Base-by-base conservation (phyloP, 2,113 vertebrate genomes). In the Hydropotes inermis region DNA sequence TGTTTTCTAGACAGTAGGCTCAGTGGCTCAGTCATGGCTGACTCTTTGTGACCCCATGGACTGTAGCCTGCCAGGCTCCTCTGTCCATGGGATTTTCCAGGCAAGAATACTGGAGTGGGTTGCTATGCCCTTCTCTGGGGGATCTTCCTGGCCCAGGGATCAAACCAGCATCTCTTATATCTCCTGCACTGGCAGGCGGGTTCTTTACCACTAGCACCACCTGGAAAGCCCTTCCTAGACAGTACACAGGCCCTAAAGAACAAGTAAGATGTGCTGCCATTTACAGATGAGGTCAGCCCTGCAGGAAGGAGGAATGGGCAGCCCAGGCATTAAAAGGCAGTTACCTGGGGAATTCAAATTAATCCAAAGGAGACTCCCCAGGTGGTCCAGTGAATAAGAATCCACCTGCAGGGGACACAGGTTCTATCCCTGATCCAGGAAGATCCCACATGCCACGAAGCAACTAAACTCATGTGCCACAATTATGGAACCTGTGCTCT, bases 241-340 rank as follows among this genome's bases (percentile, higher is more conserved):
- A 96, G 89, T 57, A 10, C 95, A 85, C 36, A 9, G 19, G 1
- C 7, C 45, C 89, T 45, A 83, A 86, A 93, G 70, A 84, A 57
- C 4, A 93, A 19, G 12, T 11, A 36, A 86, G 52, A 78, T n/a
- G 39, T 7, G 23, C 8, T 60, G 74, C 45, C 39, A 28, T 87
- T 97, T 94, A 93, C 97, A 97, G 89, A 12, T 39, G 19, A 96
- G 83, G 84, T 39, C 28, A 33, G 36, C 1, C 45, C 52, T 28
- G 47, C 7, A 76, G 6, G 6, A 79, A 8, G 52, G n/a, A 95
- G 52, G 43, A 17, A 86, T 4, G 1, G 13, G 30, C 17, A 58
- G 28, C 45, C 5, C 28, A 83, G 43, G 27, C 12, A 27, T n/a
- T 4, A 15, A 9, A 27, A 93, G 50, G 30, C 28, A 30, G 25